Percentiles rank a stretch among this genome's conserved stretches.
phyloP scores from a whole-genome alignment of 2,888 invertebrate species.

The Mesorhabditis spiculigera region DNA sequence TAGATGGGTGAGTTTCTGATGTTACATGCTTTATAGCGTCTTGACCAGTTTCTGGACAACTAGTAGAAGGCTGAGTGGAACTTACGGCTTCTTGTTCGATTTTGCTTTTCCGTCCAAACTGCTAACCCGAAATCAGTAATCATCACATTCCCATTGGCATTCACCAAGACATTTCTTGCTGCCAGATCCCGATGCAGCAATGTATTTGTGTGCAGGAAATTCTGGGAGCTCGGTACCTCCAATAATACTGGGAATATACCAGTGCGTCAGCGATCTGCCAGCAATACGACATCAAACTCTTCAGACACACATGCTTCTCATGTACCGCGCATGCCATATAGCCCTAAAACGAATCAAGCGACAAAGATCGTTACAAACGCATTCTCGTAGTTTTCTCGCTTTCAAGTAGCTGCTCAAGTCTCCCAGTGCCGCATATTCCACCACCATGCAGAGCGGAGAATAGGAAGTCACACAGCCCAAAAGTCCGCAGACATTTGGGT shows the following conservation, averaged over 20 bases:
- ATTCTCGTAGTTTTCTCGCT: background rate
- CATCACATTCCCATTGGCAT: background rate
- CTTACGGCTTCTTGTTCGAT: background rate
- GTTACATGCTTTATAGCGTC: too few species aligned
- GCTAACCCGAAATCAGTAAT: conserved; percentile 5
- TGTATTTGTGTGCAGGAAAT: background rate
- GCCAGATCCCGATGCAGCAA: background rate
- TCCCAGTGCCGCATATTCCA: background rate
- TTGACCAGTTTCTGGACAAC: too few species aligned
- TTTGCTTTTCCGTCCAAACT: background rate
- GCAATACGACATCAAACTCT: background rate
- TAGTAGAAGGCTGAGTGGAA: too few species aligned
- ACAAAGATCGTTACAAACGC: background rate
- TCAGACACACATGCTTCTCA: background rate
- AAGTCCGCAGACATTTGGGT: conserved; percentile 1
- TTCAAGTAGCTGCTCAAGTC: background rate
- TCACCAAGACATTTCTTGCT: conserved; percentile 3
- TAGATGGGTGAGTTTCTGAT: background rate
- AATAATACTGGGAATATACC: background rate
- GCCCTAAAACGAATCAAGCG: too few species aligned
- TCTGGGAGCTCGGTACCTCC: background rate
- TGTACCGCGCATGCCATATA: background rate
- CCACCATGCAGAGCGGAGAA: conserved; percentile 1
- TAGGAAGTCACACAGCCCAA: background rate
- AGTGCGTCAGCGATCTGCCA: conserved; percentile 4